These are phyloP conservation scores for Aporophyla nigra DNA, from an alignment of 2,888 invertebrate species.

Conservation along the genomic window DNA sequence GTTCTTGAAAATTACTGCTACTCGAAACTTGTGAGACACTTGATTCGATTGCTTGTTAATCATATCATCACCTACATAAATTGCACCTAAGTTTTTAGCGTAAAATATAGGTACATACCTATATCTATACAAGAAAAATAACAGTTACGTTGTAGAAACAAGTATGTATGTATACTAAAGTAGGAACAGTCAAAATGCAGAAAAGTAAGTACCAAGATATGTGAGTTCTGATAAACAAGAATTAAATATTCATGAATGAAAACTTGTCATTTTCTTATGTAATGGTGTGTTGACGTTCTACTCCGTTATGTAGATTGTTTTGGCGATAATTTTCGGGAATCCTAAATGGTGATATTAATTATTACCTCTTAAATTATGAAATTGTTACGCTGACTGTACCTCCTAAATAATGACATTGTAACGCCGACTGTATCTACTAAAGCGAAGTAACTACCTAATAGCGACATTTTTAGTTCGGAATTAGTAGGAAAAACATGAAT, in stretches of 20 bases:
- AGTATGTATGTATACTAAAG: background rate
- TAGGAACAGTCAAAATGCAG: background rate
- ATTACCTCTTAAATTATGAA: background rate
- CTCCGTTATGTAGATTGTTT: background rate
- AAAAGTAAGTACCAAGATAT: background rate
- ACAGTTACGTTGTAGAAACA: background rate
- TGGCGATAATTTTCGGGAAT: conserved; percentile 1
- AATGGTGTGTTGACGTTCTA: background rate
- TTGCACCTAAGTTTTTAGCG: background rate
- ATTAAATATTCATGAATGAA: conserved; percentile 2
- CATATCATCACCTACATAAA: conserved; percentile 29
- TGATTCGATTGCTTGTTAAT: conserved; percentile 14
- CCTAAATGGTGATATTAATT: background rate
- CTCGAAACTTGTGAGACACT: conserved; percentile 11
- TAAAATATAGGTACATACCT: background rate
- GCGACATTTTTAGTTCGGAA: background rate
- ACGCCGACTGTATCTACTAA: background rate
- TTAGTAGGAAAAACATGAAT: conserved; percentile 21
- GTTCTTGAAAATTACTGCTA: conserved; percentile 26
- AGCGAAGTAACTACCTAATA: too few relatives aligned
- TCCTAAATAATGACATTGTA: background rate
- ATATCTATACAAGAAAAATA: too few relatives aligned
- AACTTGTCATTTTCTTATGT: background rate
- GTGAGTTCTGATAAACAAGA: background rate
- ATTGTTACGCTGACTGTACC: background rate